Evolutionary conservation across 2,113 vertebrate genomes (phyloP), one percentile per base, ranked within the genome.

Genomic region (Heptranchias perlo): DNA sequence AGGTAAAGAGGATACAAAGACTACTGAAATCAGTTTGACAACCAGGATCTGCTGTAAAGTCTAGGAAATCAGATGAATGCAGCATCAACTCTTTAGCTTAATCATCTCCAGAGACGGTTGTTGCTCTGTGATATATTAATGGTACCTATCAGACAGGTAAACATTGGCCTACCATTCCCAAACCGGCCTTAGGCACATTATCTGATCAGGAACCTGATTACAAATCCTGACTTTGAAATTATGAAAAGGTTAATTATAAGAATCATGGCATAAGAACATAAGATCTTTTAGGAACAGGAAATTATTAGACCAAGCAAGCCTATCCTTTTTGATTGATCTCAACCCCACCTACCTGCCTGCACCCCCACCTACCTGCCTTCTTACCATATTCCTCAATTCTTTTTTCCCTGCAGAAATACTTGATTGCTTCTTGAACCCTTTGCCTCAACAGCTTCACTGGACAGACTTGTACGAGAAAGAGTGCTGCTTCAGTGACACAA

Each of bases 151-250:
- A 93, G 58, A 62, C 35, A n/a, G 87, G 58, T 93, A 93, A 93
- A 93, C 76, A 82, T 39, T 44, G n/a, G 76, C 0, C 11, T 82
- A 3, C 5, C 89, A 93, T 62, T 93, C 54, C 58, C 58, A 93
- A 93, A 93, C 89, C 62, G 89, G 89, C 89, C 54, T 93, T 61
- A 39, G 58, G 89, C 89, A 21, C 4, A 62, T 93, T 93, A 93
- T 62, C 89, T 93, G 61, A 93, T 44, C 89, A 62, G 89, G 18
- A 62, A 93, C 62, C 89, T 93, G 89, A 93, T 62, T 93, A 62
- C 89, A 93, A 62, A 62, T 61, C 54, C 89, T 93, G 54, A 93
- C 58, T 93, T 93, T 93, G 89, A 93, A 93, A 62, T 93, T 93
- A 58, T 39, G 13, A 93, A 58, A 14, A 62, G 89, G 89, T 93